A percentile compares a stretch with the other conserved stretches of the same genome.
Conservation (phyloP, 2,888 invertebrate genomes). For the Pammene aurita region DNA sequence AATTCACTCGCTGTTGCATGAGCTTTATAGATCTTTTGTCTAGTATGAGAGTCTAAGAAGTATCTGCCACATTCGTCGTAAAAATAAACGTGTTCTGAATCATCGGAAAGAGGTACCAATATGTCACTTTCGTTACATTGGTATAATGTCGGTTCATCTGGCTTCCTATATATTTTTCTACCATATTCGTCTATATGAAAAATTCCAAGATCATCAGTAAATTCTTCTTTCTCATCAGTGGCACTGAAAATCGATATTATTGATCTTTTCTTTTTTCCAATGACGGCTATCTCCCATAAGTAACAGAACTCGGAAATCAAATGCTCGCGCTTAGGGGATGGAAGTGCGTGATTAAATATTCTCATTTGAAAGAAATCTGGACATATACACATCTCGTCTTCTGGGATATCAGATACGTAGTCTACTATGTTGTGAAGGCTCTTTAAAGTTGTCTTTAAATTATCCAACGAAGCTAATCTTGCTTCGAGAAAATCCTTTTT, state of each 20-base stretch:
- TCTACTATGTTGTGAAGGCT: slow-evolving; percentile 50
- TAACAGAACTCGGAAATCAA: slow-evolving; percentile 72
- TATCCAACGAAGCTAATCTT: slow-evolving; percentile 63
- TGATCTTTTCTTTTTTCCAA: slow-evolving; percentile 67
- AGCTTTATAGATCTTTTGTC: slow-evolving; percentile 72
- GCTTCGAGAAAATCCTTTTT: slow-evolving; percentile 69
- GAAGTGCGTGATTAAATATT: slow-evolving; percentile 72
- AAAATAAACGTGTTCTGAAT: slow-evolving; percentile 65
- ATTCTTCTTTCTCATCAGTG: slow-evolving; percentile 68
- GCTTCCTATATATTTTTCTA: slow-evolving; percentile 71
- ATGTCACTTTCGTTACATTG: slow-evolving; percentile 70
- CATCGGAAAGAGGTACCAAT: slow-evolving; percentile 70
- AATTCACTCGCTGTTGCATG: slow-evolving; percentile 71
- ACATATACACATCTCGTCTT: slow-evolving; percentile 64
- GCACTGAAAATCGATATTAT: slow-evolving; percentile 75
- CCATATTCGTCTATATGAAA: slow-evolving; percentile 70
- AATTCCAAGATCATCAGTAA: slow-evolving; percentile 69
- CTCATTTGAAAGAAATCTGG: slow-evolving; percentile 70
- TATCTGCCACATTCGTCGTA: slow-evolving; percentile 78
- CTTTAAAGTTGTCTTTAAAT: slow-evolving; percentile 63
- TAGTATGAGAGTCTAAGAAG: slow-evolving; percentile 62
- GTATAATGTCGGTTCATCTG: slow-evolving; percentile 61
- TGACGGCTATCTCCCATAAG: slow-evolving; percentile 71
- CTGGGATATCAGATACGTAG: slow-evolving; percentile 43
- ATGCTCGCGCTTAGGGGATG: slow-evolving; percentile 63